phyloP scores from a whole-genome alignment of 2,797 vertebrate genomes.

The Lagodon rhomboides region DNA sequence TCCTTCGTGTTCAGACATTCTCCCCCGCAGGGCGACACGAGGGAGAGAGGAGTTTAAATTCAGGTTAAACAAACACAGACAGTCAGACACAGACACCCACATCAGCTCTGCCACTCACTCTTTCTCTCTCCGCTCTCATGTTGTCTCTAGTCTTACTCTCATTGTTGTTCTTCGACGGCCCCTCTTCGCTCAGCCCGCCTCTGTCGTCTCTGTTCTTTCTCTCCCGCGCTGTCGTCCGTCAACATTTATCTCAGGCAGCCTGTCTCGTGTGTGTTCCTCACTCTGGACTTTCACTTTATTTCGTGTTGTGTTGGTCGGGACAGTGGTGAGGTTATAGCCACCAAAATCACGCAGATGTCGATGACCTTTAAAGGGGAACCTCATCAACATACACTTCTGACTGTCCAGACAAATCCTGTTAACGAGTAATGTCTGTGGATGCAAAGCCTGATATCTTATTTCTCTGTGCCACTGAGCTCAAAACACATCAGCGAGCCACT shows the following conservation, averaged over 20 bases:
- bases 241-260: conserved; percentile 25
- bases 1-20: background rate
- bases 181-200: background rate
- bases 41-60: conserved; percentile 15
- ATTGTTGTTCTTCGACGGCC: background rate
- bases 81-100: background rate
- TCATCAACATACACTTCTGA: no score
- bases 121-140: background rate
- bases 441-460: background rate
- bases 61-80: conserved; percentile 2
- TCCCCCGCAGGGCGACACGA: background rate
- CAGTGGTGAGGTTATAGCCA: background rate
- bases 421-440: background rate
- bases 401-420: no score
- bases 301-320: background rate
- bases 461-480: background rate
- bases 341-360: no score
- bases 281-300: conserved; percentile 2
- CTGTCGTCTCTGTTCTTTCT: conserved; percentile 17
- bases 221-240: conserved; percentile 17
- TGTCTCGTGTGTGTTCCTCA: background rate
- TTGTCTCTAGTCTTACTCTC: conserved; percentile 4
- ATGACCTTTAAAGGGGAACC: background rate
- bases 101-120: background rate
- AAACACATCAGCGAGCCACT: background rate